These are phyloP conservation scores for Geophilus truncorum DNA, from an alignment of 2,888 invertebrate genomes.

Conservation along the genomic window DNA sequence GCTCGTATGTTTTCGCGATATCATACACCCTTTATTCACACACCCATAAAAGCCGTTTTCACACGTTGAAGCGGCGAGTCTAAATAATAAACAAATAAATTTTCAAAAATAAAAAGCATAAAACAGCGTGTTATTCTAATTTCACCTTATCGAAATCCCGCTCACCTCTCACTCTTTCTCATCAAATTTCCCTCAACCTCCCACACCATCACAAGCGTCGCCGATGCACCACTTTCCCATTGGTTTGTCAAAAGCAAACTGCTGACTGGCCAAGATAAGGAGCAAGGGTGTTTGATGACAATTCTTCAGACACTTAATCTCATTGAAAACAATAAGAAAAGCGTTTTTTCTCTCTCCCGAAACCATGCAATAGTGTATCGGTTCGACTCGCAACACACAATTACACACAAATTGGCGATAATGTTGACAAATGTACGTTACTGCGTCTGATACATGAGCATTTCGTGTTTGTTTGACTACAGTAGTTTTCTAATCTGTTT, in stretches of 20 bases:
- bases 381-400: not conserved
- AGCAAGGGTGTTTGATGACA: not conserved
- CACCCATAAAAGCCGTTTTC: not conserved
- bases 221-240: conserved; percentile 1
- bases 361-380: not conserved
- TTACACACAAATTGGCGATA: not conserved
- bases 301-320: not conserved
- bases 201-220: not conserved
- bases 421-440: not conserved
- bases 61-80: not conserved
- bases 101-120: not conserved
- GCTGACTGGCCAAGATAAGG: conserved; percentile 10
- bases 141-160: not conserved
- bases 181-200: not conserved
- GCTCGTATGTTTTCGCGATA: not conserved
- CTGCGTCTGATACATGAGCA: not conserved
- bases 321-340: conserved; percentile 1
- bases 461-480: not conserved
- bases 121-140: not conserved
- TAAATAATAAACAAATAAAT: too few relatives aligned
- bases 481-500: not conserved
- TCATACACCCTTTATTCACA: not conserved
- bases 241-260: not conserved
- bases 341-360: too few relatives aligned
- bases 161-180: not conserved